These are phyloP conservation scores for Harpagifer antarcticus DNA, from an alignment of 2,797 vertebrate species.

Conservation along the genomic window DNA sequence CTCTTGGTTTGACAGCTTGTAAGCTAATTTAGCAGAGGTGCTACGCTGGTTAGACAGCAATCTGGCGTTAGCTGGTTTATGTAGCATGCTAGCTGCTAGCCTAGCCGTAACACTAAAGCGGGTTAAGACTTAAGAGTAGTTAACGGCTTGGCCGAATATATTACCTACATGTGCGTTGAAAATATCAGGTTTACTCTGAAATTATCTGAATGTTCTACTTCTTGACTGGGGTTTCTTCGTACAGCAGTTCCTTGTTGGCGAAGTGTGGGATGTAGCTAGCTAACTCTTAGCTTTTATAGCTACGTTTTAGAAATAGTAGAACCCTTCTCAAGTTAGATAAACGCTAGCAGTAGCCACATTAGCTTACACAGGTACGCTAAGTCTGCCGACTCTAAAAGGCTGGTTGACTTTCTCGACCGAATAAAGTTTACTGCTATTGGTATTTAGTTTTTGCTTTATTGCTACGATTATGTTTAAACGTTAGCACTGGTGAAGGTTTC, in stretches of 20 bases:
- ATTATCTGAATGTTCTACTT: fast-evolving
- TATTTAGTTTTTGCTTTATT: fast-evolving
- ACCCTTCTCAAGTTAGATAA: conserved; percentile 54
- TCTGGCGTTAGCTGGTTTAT: conserved; percentile 47
- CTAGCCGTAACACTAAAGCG: conserved; percentile 47
- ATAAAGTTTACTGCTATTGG: not conserved
- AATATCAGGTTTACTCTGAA: fast-evolving
- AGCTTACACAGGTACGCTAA: conserved; percentile 43
- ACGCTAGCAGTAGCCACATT: conserved; percentile 48
- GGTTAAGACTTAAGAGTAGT: conserved; percentile 27
- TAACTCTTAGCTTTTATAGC: conserved; percentile 46
- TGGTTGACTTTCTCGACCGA: conserved; percentile 23
- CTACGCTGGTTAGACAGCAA: conserved; percentile 38
- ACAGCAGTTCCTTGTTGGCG: not conserved
- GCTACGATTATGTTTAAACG: not conserved
- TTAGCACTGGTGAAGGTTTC: not conserved
- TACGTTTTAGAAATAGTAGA: conserved; percentile 72
- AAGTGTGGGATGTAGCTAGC: conserved; percentile 41
- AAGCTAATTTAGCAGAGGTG: conserved; percentile 61
- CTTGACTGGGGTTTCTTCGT: not conserved
- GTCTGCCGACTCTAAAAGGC: conserved; percentile 15
- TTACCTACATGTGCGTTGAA: not conserved
- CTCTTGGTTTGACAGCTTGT: conserved; percentile 70
- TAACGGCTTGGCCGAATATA: not conserved
- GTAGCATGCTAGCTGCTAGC: conserved; percentile 67